Percentiles rank a stretch among this genome's conserved stretches.
phyloP scores from a whole-genome alignment of 2,113 vertebrate genomes.

The Geococcyx californianus region DNA sequence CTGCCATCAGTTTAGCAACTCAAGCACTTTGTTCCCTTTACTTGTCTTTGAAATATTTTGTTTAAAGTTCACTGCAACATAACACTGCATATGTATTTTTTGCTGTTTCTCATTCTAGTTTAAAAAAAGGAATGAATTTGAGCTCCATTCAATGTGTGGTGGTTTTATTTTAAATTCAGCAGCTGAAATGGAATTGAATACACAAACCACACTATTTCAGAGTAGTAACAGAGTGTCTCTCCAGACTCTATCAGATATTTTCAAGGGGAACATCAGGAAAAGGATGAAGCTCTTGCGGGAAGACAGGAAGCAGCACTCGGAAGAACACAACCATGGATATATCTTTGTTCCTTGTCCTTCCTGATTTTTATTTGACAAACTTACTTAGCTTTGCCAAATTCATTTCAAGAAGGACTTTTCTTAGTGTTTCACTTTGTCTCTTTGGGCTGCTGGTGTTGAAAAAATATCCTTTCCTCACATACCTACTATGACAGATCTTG shows the following conservation, averaged over 20 bases:
- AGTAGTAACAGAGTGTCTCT: not conserved
- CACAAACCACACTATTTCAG: not conserved
- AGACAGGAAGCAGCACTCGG: not conserved
- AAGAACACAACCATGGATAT: not conserved
- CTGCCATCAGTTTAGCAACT: not conserved
- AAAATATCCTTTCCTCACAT: not conserved
- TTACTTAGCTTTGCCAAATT: slow-evolving; percentile 20
- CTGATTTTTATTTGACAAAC: not conserved
- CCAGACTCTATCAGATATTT: not conserved
- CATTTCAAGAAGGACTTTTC: not conserved
- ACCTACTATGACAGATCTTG: not conserved
- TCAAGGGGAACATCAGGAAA: not conserved
- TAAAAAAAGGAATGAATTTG: not conserved
- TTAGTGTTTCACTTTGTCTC: not conserved
- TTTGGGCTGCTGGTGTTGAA: not conserved
- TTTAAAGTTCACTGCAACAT: slow-evolving; percentile 6
- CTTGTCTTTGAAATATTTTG: not conserved
- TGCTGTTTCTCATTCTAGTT: not conserved
- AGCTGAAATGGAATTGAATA: slow-evolving; percentile 16
- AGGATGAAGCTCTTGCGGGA: not conserved
- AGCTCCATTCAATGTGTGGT: not conserved
- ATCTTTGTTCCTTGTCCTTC: not conserved
- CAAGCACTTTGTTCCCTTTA: not conserved
- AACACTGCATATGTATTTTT: not conserved
- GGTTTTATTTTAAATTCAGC: not conserved